A percentile compares a stretch with the other conserved stretches of the same genome.
Evolutionary conservation across 2,113 vertebrate genomes (phyloP).

Genomic region (Pteronura brasiliensis): DNA sequence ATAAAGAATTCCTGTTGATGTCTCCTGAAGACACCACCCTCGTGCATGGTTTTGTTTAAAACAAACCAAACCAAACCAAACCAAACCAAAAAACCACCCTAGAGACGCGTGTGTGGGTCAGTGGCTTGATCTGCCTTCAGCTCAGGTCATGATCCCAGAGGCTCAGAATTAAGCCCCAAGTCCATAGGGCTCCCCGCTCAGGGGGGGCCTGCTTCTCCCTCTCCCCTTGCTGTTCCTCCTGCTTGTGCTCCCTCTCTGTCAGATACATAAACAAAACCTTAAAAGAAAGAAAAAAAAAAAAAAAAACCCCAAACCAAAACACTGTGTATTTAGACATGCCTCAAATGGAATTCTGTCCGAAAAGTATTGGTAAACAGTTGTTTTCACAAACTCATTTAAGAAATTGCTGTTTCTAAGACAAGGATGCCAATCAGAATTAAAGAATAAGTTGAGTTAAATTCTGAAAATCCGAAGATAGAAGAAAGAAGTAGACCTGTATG

Average conservation of each 20-base stretch:
- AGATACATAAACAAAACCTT: too few species aligned
- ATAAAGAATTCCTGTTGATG: neutral
- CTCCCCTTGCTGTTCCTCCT: too few species aligned
- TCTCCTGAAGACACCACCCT: neutral
- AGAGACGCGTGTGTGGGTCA: too few species aligned
- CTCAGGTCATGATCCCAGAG: too few species aligned
- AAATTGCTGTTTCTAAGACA: neutral
- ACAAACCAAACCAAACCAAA: neutral
- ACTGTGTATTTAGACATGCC: neutral
- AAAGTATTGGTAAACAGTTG: neutral
- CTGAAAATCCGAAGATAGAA: neutral
- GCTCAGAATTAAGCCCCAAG: too few species aligned
- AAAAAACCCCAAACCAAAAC: neutral
- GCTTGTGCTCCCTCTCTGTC: too few species aligned
- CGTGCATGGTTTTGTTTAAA: neutral
- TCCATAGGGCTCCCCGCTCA: too few species aligned
- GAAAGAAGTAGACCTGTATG: neutral
- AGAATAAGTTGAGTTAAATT: neutral
- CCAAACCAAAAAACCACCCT: neutral
- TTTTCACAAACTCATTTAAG: neutral
- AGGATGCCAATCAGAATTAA: neutral
- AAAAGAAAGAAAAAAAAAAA: too few species aligned
- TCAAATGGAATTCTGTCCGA: neutral
- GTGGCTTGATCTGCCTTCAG: too few species aligned
- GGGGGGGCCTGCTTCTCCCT: too few species aligned